Evolutionary conservation across 1,140 invertebrate species (phyloP).

Genomic region (Sipha flava): DNA sequence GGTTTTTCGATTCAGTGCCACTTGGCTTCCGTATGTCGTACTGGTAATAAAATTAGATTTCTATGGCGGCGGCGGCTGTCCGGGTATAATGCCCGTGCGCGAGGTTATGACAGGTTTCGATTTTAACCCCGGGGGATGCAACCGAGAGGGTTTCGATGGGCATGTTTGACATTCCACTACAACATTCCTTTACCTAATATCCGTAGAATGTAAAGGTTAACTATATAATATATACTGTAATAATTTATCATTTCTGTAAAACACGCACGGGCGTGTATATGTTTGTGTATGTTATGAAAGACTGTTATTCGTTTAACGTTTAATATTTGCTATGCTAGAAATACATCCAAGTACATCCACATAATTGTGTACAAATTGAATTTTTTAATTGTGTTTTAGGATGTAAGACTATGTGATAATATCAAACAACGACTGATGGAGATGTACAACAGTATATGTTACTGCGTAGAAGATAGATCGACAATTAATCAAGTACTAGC

Average conservation of each 20-base stretch:
- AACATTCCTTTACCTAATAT: background rate
- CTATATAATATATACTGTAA: background rate
- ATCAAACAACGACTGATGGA: slow-evolving; percentile 34
- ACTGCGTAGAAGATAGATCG: slow-evolving; percentile 36
- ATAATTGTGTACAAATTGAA: no score
- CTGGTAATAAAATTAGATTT: background rate
- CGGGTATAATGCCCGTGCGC: background rate
- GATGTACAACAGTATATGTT: slow-evolving; percentile 35
- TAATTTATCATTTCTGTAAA: background rate
- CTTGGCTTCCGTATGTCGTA: background rate
- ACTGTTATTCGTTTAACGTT: background rate
- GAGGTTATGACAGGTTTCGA: background rate
- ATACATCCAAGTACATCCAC: no score
- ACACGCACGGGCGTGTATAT: background rate
- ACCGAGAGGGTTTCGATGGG: background rate
- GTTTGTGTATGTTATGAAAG: background rate
- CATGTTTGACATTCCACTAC: background rate
- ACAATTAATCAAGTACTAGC: slow-evolving; percentile 39
- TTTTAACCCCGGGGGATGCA: background rate
- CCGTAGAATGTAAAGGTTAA: background rate
- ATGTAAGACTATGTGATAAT: slow-evolving; percentile 3
- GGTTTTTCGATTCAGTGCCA: background rate
- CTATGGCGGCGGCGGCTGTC: no score
- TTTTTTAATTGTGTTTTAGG: background rate
- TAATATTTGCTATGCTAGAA: no score